Percentiles rank a stretch among this genome's conserved stretches.
Conservation (phyloP, 2,113 vertebrate species). For the Orthonyx spaldingii region DNA sequence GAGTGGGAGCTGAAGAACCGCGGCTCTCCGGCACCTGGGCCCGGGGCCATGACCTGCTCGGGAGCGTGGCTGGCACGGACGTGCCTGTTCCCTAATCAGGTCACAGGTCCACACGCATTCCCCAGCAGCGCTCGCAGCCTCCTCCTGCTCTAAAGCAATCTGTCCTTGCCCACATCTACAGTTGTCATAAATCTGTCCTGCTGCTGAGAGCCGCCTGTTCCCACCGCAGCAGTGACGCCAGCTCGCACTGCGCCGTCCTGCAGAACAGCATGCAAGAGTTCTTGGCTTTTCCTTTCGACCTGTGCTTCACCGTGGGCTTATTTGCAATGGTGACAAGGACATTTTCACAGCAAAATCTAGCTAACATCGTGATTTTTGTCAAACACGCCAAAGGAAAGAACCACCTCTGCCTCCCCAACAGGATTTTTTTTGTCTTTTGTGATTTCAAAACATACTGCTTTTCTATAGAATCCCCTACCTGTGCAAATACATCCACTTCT, state of each 20-base stretch:
- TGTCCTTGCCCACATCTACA: not conserved
- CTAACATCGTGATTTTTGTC: not conserved
- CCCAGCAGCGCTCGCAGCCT: not conserved
- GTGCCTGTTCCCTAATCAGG: not conserved
- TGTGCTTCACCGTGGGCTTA: not conserved
- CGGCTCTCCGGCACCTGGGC: not conserved
- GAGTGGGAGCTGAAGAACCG: not conserved
- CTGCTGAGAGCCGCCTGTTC: not conserved
- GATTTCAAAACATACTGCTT: not conserved
- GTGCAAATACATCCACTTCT: not conserved
- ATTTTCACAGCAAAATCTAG: not conserved
- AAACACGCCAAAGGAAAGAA: not conserved
- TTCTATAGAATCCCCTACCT: not conserved
- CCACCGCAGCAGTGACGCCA: not conserved
- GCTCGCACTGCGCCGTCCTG: not conserved
- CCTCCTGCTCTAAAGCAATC: not conserved
- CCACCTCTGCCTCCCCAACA: not conserved
- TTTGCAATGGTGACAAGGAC: not conserved
- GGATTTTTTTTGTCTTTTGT: not conserved
- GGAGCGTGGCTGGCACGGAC: not conserved
- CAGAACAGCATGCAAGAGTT: not conserved
- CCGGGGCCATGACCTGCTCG: not conserved
- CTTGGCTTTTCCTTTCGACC: not conserved
- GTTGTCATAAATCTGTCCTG: not conserved
- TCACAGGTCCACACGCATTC: not conserved